Conservation (phyloP, 1,140 invertebrate species). For the Musca vetustissima region DNA sequence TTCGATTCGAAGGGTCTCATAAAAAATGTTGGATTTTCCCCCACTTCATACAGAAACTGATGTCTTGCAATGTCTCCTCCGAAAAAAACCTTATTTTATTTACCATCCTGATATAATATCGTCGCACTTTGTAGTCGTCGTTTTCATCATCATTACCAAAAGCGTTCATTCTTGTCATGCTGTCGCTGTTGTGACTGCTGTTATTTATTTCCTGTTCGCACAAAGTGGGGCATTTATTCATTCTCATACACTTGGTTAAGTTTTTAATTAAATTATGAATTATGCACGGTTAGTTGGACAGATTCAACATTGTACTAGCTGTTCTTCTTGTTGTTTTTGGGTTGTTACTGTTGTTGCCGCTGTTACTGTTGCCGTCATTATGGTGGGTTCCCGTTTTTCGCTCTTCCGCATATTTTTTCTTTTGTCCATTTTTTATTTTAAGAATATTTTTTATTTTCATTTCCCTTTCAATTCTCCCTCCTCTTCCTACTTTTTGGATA, state of each 20-base stretch:
- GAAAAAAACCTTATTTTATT: no score
- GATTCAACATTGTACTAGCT: slow-evolving; percentile 29
- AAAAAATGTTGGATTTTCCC: no score
- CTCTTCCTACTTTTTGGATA: no score
- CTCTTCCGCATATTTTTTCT: background rate
- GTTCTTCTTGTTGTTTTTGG: background rate
- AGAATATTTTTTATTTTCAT: no score
- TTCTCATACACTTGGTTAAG: slow-evolving; percentile 38
- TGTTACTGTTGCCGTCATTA: background rate
- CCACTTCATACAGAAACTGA: no score
- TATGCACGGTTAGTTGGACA: slow-evolving; percentile 48
- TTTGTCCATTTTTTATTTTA: background rate
- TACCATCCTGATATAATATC: no score
- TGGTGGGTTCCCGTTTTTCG: background rate
- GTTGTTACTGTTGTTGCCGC: background rate
- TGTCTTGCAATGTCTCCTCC: no score
- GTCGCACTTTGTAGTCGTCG: background rate
- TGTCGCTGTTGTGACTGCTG: slow-evolving; percentile 11
- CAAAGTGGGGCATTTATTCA: background rate
- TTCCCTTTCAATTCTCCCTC: no score
- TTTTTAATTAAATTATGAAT: slow-evolving; percentile 50
- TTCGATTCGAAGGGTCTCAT: no score
- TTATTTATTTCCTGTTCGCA: slow-evolving; percentile 1
- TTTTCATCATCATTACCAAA: background rate
- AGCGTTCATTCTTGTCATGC: background rate